Evolutionary conservation across 2,113 vertebrate species (phyloP).

Genomic region (Mobula hypostoma): DNA sequence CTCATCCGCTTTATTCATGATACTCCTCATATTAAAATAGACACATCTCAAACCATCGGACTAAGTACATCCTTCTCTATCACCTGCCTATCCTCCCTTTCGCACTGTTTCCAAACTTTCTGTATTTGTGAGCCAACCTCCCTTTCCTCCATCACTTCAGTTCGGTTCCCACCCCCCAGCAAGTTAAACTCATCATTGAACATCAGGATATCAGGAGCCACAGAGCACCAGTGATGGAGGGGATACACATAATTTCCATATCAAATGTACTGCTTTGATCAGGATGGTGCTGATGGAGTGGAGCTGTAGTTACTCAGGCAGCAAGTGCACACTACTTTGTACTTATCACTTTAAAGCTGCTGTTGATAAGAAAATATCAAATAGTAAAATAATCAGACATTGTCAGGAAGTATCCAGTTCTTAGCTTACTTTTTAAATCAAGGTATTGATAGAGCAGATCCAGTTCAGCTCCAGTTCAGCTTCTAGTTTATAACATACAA

Average conservation of each 20-base stretch:
- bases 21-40: too few species aligned
- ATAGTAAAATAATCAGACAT: neutral
- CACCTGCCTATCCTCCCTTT: too few species aligned
- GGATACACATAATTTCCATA: neutral
- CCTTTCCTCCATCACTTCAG: too few species aligned
- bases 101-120: too few species aligned
- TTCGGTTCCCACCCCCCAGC: too few species aligned
- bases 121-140: too few species aligned
- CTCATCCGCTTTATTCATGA: too few species aligned
- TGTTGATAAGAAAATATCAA: neutral
- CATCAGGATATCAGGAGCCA: too few species aligned
- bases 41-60: too few species aligned
- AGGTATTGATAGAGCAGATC: neutral
- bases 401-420: neutral
- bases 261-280: neutral
- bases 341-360: neutral
- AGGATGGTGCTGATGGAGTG: neutral
- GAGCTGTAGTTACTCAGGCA: neutral
- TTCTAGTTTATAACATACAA: neutral
- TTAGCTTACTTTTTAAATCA: neutral
- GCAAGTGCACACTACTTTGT: neutral
- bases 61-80: too few species aligned
- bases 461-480: neutral
- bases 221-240: neutral
- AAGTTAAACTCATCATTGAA: too few species aligned